Evolutionary conservation across 2,797 vertebrate genomes (phyloP).

Genomic region (Cynodonichthys magdalenae): DNA sequence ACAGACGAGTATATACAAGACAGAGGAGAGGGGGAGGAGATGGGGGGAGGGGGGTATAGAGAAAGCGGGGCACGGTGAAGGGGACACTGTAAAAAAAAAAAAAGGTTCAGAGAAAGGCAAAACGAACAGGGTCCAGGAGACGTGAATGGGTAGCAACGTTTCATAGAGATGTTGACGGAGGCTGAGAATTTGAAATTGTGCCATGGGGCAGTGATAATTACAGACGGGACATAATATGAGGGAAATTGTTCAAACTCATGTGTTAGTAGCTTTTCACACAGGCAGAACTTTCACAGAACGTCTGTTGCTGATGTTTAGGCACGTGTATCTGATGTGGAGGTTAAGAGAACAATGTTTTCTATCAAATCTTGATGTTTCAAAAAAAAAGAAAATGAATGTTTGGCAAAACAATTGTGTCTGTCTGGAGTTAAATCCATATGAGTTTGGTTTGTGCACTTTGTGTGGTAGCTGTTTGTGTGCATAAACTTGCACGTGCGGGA

Average conservation of each 20-base stretch:
- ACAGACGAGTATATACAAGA: slow-evolving; percentile 81
- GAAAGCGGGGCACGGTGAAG: slow-evolving; percentile 47
- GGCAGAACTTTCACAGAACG: slow-evolving; percentile 57
- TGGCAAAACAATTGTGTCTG: slow-evolving; percentile 25
- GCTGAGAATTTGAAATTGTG: slow-evolving; percentile 63
- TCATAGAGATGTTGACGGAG: slow-evolving; percentile 53
- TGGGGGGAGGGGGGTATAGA: slow-evolving; percentile 14
- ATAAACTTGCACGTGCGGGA: slow-evolving; percentile 37
- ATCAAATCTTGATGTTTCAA: slow-evolving; percentile 52
- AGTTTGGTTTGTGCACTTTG: slow-evolving; percentile 34
- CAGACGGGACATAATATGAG: slow-evolving; percentile 71
- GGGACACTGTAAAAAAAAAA: slow-evolving; percentile 49
- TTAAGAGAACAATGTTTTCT: slow-evolving; percentile 61
- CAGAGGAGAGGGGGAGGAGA: slow-evolving; percentile 49
- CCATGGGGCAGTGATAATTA: slow-evolving; percentile 56
- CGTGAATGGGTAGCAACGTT: slow-evolving; percentile 65
- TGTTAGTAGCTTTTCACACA: slow-evolving; percentile 65
- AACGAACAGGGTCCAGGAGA: slow-evolving; percentile 45
- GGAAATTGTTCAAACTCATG: slow-evolving; percentile 66
- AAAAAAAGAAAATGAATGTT: slow-evolving; percentile 11
- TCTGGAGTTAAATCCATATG: slow-evolving; percentile 27
- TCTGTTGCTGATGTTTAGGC: slow-evolving; percentile 58
- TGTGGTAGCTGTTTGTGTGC: slow-evolving; percentile 51
- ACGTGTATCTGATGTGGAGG: slow-evolving; percentile 52
- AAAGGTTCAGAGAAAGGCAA: slow-evolving; percentile 59